Evolutionary conservation across 2,113 vertebrate species (phyloP).

Genomic region (Zeus faber): DNA sequence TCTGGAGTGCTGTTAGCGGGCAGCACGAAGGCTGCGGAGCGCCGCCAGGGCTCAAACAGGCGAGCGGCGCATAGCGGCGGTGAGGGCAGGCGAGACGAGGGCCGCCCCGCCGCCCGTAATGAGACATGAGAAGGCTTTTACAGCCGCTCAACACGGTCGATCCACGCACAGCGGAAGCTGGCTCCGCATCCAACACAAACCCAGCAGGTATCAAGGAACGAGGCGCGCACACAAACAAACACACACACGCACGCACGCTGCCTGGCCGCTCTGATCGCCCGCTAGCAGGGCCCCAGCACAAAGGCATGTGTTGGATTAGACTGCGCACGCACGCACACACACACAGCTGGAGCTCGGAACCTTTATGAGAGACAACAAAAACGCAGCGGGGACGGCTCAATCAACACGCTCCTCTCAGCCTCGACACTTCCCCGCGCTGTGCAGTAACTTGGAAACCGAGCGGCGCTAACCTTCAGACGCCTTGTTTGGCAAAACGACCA

Average conservation of each 20-base stretch:
- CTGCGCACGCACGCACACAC: background rate
- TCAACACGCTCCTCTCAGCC: too few species aligned
- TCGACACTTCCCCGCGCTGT: too few species aligned
- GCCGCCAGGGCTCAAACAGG: conserved; percentile 25
- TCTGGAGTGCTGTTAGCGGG: conserved; percentile 36
- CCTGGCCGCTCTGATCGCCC: conserved; percentile 10
- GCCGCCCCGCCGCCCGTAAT: conserved; percentile 36
- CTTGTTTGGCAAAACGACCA: too few species aligned
- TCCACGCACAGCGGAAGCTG: background rate
- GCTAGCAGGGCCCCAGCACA: too few species aligned
- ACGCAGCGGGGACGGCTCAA: too few species aligned
- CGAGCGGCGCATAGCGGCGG: too few species aligned
- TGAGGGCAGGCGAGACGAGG: conserved; percentile 11
- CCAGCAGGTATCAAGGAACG: conserved; percentile 39
- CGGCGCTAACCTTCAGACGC: too few species aligned
- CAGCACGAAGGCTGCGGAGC: conserved; percentile 23
- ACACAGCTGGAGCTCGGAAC: too few species aligned
- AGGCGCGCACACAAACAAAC: conserved; percentile 23
- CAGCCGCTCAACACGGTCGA: conserved; percentile 5
- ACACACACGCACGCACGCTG: conserved; percentile 11
- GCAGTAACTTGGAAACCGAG: too few species aligned
- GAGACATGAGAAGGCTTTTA: too few species aligned
- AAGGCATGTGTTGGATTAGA: too few species aligned
- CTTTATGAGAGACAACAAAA: too few species aligned
- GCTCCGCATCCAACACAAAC: conserved; percentile 33